Percentiles rank a stretch among this genome's conserved stretches.
Conservation (phyloP, 2,888 invertebrate species). For the Drosophila tanythrix region DNA sequence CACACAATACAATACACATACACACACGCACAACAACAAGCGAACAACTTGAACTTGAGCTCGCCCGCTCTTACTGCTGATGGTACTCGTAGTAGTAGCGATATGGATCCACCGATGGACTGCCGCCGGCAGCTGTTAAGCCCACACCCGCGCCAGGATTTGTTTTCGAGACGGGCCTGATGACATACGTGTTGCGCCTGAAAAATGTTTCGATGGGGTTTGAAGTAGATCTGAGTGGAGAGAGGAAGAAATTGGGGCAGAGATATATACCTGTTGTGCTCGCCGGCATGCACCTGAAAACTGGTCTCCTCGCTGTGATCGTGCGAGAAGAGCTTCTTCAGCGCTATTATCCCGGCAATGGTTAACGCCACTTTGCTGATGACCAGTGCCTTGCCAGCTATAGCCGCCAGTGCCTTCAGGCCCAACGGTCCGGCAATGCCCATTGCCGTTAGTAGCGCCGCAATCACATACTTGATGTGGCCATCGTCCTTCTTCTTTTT, state of each 20-base stretch:
- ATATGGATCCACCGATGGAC: slow-evolving; percentile 87
- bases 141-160: slow-evolving; percentile 62
- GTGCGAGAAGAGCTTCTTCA: slow-evolving; percentile 90
- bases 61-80: slow-evolving; percentile 56
- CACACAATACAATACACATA: slow-evolving; percentile 7
- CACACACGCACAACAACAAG: slow-evolving; percentile 25
- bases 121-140: slow-evolving; percentile 74
- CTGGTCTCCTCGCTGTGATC: slow-evolving; percentile 88
- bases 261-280: slow-evolving; percentile 86
- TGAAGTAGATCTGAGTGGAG: background rate
- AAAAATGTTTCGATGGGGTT: slow-evolving; percentile 14
- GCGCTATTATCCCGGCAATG: slow-evolving; percentile 89
- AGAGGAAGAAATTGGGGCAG: background rate
- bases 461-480: slow-evolving; percentile 86
- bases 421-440: slow-evolving; percentile 90
- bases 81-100: slow-evolving; percentile 87
- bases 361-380: slow-evolving; percentile 90
- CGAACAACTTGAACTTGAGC: slow-evolving; percentile 5
- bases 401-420: slow-evolving; percentile 89
- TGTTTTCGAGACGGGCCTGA: slow-evolving; percentile 86
- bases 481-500: slow-evolving; percentile 84
- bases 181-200: slow-evolving; percentile 88
- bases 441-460: slow-evolving; percentile 88
- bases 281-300: slow-evolving; percentile 89
- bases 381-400: slow-evolving; percentile 90